Evolutionary conservation across 2,888 invertebrate genomes (phyloP).

Genomic region (Chirona hameri): DNA sequence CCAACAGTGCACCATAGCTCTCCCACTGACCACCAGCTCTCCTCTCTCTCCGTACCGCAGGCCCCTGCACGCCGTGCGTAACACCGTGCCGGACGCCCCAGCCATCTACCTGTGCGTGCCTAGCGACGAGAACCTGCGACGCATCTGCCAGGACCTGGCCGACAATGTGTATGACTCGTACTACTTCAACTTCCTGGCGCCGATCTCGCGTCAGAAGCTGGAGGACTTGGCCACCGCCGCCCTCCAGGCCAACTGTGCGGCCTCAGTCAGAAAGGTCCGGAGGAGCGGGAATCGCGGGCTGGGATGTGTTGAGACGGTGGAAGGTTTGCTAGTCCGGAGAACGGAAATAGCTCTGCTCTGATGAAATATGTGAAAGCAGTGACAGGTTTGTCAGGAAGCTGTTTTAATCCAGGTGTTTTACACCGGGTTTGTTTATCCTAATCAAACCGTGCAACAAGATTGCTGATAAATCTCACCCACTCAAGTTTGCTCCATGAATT

Average conservation of each 20-base stretch:
- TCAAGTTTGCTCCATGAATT: too few relatives aligned
- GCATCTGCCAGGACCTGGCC: slow-evolving; percentile 61
- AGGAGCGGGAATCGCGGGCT: slow-evolving; percentile 32
- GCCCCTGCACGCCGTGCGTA: slow-evolving; percentile 70
- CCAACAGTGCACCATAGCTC: too few relatives aligned
- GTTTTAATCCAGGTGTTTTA: too few relatives aligned
- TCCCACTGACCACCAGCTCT: slow-evolving; percentile 34
- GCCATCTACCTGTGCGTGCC: slow-evolving; percentile 97
- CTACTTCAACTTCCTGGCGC: slow-evolving; percentile 94
- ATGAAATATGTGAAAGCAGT: too few relatives aligned
- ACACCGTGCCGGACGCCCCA: slow-evolving; percentile 93
- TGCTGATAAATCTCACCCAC: too few relatives aligned
- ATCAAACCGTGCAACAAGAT: too few relatives aligned
- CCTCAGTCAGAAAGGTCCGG: slow-evolving; percentile 78
- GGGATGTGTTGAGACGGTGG: too few relatives aligned
- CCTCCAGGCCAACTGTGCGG: slow-evolving; percentile 82
- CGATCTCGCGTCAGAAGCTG: slow-evolving; percentile 85
- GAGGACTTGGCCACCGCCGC: slow-evolving; percentile 94
- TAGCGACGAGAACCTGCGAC: slow-evolving; percentile 88
- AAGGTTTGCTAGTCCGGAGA: too few relatives aligned
- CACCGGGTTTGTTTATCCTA: too few relatives aligned
- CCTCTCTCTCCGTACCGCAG: slow-evolving; percentile 51
- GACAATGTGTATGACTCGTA: slow-evolving; percentile 89
- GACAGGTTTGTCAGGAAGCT: too few relatives aligned
- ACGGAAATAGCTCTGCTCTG: too few relatives aligned